Percentiles rank a stretch among this genome's conserved stretches.
phyloP scores from a whole-genome alignment of 2,113 vertebrate genomes.

The Pycnonotus jocosus region DNA sequence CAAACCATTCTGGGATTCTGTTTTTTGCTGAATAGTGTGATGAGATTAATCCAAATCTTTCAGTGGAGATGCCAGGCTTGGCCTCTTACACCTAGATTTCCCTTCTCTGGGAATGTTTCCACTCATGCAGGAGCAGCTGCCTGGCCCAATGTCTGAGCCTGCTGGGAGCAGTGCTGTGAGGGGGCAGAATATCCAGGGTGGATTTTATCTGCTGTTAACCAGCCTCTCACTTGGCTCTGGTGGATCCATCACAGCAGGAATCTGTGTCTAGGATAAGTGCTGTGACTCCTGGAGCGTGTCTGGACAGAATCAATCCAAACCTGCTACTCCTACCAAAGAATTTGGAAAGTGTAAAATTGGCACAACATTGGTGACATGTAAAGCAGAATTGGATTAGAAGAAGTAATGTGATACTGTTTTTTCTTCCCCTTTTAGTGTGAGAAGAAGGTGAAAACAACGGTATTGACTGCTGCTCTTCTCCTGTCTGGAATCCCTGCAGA shows the following conservation, averaged over 20 bases:
- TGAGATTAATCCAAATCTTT: neutral
- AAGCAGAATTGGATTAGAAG: neutral
- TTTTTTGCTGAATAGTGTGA: neutral
- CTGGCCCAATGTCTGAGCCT: neutral
- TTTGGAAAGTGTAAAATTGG: neutral
- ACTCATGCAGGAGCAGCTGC: neutral
- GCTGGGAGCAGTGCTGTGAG: neutral
- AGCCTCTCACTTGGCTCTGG: neutral
- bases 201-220: neutral
- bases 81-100: neutral
- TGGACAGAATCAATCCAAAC: neutral
- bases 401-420: neutral
- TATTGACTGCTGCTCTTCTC: conserved; percentile 90
- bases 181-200: neutral
- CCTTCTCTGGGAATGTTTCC: neutral
- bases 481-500: conserved; percentile 94
- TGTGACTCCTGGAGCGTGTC: neutral
- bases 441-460: conserved; percentile 89
- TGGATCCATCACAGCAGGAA: neutral
- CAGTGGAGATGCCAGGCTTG: neutral
- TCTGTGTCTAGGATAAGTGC: neutral
- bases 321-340: fast-evolving
- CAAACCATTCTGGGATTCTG: neutral
- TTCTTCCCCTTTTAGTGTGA: conserved; percentile 76
- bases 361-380: neutral